A percentile compares a stretch with the other conserved stretches of the same genome.
These are phyloP conservation scores for Phragmatobia fuliginosa DNA, from an alignment of 2,888 invertebrate species.

Conservation along the genomic window DNA sequence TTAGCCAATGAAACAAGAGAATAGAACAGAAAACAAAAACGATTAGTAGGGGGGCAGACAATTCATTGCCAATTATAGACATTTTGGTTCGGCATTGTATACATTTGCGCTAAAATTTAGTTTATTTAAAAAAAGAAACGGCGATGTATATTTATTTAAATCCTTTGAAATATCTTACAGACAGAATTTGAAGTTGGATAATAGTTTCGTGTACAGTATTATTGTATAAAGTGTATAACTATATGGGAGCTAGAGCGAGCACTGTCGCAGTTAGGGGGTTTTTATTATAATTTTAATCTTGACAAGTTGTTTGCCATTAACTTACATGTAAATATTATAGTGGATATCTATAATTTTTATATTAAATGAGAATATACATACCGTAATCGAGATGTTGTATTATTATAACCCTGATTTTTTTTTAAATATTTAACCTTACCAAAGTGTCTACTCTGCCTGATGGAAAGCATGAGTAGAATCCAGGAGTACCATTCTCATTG, in stretches of 20 bases:
- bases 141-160: neutral
- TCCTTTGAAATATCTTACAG: slow-evolving; percentile 35
- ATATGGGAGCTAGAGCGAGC: slow-evolving; percentile 28
- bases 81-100: neutral
- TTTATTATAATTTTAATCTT: slow-evolving; percentile 65
- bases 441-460: too few relatives aligned
- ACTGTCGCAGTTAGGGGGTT: slow-evolving; percentile 24
- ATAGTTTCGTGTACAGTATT: slow-evolving; percentile 59
- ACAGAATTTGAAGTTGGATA: slow-evolving; percentile 34
- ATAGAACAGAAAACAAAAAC: too few relatives aligned
- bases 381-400: slow-evolving; percentile 60
- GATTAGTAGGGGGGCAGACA: too few relatives aligned
- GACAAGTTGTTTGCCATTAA: slow-evolving; percentile 80
- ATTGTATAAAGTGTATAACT: slow-evolving; percentile 48
- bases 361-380: slow-evolving; percentile 83
- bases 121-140: neutral
- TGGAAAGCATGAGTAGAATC: too few relatives aligned
- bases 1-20: too few relatives aligned
- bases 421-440: too few relatives aligned
- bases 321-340: slow-evolving; percentile 83
- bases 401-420: slow-evolving; percentile 47
- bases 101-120: neutral
- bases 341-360: slow-evolving; percentile 84
- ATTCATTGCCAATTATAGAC: too few relatives aligned
- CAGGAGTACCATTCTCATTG: too few relatives aligned